Base-by-base conservation (phyloP, 2,888 invertebrate species). In the Vesta saturnalis region DNA sequence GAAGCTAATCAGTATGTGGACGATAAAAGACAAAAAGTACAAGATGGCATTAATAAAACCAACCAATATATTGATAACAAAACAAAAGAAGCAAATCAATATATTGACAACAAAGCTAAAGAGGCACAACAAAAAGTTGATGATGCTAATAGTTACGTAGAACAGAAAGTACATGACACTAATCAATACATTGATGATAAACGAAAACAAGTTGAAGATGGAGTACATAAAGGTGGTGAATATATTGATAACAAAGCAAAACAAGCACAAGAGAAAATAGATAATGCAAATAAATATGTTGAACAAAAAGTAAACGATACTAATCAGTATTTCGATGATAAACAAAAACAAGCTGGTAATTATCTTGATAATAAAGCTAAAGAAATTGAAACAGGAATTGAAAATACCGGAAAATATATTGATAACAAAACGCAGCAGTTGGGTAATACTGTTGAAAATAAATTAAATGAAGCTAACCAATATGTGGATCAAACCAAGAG, bases 301-400 rank as follows among this genome's bases (percentile, higher is more conserved):
- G 70, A 67, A 23, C 55, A 69, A 21, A 70, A 67, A 12, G 62
- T 70, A 10, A 52, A 66, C n/a, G 60, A 67, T 21, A 67, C 71
- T 6, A 63, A 55, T 5, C 58, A 72, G 19, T 70, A 78, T 10
- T 72, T 84, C 21, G 83, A 83, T 62, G 77, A 77, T 55, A 78
- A 77, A 63, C 47, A 74, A 19, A 74, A 72, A 60, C 72, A 75
- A 67, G 59, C 63, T 6, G 69, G 73, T 12, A n/a, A 56, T 4
- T 69, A 78, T 10, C 73, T 84, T 22, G 83, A 83, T 59, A 77
- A 77, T 52, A 78, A 77, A 61, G 55, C 77, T 22, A 75, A 74
- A 57, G 72, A 76, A 64, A 58, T 68, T 0, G 72, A 56, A 54
- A 64, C 69, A 35, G 70, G 69, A 23, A 58, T 72, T 16, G 43